Evolutionary conservation across 1,140 invertebrate species (phyloP).

Genomic region (Plodia interpunctella): DNA sequence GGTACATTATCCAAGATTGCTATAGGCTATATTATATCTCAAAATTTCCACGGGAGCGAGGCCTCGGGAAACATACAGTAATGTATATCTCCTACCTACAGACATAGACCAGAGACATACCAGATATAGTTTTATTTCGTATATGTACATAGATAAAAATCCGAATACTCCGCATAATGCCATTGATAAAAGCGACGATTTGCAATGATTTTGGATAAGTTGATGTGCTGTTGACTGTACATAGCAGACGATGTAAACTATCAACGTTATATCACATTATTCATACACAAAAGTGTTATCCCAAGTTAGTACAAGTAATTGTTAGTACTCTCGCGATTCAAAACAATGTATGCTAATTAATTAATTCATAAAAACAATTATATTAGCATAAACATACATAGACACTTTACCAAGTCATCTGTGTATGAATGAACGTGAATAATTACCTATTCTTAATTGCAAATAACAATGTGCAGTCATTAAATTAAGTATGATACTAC

Average conservation of each 20-base stretch:
- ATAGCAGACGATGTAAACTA: background rate
- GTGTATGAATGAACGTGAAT: background rate
- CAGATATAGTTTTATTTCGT: too few relatives aligned
- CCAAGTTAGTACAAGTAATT: background rate
- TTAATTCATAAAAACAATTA: background rate
- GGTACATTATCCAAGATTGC: too few relatives aligned
- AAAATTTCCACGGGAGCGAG: too few relatives aligned
- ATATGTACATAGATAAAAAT: too few relatives aligned
- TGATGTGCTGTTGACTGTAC: too few relatives aligned
- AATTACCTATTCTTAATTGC: background rate
- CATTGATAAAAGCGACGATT: too few relatives aligned
- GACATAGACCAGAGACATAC: too few relatives aligned
- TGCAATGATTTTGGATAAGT: too few relatives aligned
- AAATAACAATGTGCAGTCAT: background rate
- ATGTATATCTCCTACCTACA: too few relatives aligned
- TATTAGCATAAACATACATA: constrained; percentile 3
- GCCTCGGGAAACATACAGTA: too few relatives aligned
- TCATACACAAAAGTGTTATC: background rate
- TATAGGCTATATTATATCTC: too few relatives aligned
- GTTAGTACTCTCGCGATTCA: background rate
- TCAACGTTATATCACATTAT: background rate
- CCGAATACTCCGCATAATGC: too few relatives aligned
- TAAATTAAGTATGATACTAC: background rate
- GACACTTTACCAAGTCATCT: background rate
- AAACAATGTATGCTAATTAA: background rate